A percentile compares a stretch with the other conserved stretches of the same genome.
Evolutionary conservation across 2,888 invertebrate genomes (phyloP).

Genomic region (Polyommatus icarus): DNA sequence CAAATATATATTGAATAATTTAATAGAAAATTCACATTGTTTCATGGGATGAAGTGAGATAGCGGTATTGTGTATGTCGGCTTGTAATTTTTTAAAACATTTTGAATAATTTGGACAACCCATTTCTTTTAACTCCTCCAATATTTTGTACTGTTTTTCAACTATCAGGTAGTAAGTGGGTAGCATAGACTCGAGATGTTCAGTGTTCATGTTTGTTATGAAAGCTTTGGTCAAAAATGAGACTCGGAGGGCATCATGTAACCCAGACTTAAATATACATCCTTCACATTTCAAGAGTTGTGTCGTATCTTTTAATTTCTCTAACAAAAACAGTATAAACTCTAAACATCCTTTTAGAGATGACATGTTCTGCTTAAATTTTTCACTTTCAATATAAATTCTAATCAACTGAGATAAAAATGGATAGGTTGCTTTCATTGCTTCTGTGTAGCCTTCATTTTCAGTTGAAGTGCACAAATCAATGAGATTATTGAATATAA

Average conservation of each 20-base stretch:
- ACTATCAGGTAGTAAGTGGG: constrained; percentile 48
- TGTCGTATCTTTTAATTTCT: constrained; percentile 48
- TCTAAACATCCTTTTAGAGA: constrained; percentile 50
- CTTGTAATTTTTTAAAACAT: constrained; percentile 60
- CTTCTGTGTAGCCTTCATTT: constrained; percentile 52
- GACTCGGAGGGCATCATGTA: constrained; percentile 62
- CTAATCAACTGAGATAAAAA: constrained; percentile 60
- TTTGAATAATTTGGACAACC: constrained; percentile 59
- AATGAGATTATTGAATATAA: constrained; percentile 51
- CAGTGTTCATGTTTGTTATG: constrained; percentile 45
- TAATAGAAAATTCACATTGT: constrained; percentile 56
- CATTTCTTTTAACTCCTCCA: constrained; percentile 49
- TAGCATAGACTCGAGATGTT: constrained; percentile 46
- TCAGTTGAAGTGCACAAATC: constrained; percentile 54
- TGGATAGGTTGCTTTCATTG: constrained; percentile 56
- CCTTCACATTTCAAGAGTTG: constrained; percentile 66
- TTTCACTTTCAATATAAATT: constrained; percentile 55
- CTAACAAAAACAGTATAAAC: constrained; percentile 53
- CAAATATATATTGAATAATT: constrained; percentile 61
- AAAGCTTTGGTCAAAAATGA: constrained; percentile 58
- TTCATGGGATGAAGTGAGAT: constrained; percentile 58
- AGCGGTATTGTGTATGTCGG: constrained; percentile 65
- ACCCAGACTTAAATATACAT: constrained; percentile 55
- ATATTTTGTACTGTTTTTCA: constrained; percentile 52
- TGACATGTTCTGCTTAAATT: constrained; percentile 39